A percentile compares a stretch with the other conserved stretches of the same genome.
These are phyloP conservation scores for Vireo altiloquus DNA, from an alignment of 2,113 vertebrate genomes.

Conservation along the genomic window DNA sequence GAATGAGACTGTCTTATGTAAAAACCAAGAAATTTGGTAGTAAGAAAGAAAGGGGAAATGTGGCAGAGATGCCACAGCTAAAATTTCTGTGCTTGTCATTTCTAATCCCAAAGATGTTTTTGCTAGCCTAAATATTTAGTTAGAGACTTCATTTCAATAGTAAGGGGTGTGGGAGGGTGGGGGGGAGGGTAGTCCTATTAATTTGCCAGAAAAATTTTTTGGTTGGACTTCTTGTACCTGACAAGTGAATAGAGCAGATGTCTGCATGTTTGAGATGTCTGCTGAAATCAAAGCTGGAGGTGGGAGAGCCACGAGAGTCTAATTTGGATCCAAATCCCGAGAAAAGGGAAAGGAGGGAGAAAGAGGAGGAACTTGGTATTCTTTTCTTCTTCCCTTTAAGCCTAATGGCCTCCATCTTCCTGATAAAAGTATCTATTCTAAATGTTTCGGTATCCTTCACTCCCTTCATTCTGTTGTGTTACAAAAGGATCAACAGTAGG, in stretches of 20 bases:
- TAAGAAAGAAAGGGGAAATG: background rate
- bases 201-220: background rate
- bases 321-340: background rate
- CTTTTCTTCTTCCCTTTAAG: background rate
- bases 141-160: background rate
- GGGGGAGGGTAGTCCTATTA: background rate
- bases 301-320: background rate
- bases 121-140: background rate
- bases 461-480: accelerated
- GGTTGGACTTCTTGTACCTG: background rate
- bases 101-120: background rate
- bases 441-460: background rate
- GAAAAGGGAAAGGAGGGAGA: background rate
- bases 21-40: background rate
- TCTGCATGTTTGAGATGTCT: background rate
- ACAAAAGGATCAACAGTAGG: background rate
- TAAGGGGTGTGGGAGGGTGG: background rate
- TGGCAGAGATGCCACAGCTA: background rate
- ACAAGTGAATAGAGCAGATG: background rate
- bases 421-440: background rate
- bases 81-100: background rate
- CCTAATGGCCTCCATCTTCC: background rate
- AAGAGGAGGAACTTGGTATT: background rate
- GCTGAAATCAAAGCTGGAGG: background rate
- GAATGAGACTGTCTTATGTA: background rate